Evolutionary conservation across 2,888 invertebrate species (phyloP).

Genomic region (Coecobrya sp.): DNA sequence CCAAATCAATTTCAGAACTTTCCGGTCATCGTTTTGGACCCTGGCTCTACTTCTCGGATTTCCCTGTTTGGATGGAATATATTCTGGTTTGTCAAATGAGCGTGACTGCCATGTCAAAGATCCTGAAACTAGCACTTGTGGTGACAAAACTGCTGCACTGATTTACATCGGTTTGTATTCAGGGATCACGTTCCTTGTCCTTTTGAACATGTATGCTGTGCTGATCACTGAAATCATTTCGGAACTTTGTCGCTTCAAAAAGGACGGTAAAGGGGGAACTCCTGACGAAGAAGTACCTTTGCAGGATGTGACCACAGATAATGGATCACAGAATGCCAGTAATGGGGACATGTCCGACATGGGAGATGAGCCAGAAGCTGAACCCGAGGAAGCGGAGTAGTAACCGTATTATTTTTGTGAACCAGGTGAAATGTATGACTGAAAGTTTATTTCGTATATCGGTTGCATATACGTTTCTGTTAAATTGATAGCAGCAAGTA

Average conservation of each 20-base stretch:
- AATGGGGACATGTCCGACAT: conserved; percentile 44
- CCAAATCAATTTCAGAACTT: conserved; percentile 46
- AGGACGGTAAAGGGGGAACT: conserved; percentile 10
- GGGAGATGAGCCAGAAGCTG: conserved; percentile 18
- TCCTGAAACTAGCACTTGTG: conserved; percentile 45
- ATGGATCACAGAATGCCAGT: background rate
- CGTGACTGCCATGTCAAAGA: conserved; percentile 46
- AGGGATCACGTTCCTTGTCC: conserved; percentile 65
- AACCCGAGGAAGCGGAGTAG: conserved; percentile 48
- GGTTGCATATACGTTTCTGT: background rate
- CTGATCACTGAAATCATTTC: conserved; percentile 73
- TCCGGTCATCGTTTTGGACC: conserved; percentile 51
- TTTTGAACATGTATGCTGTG: conserved; percentile 75
- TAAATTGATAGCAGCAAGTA: no score
- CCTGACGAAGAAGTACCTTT: conserved; percentile 21
- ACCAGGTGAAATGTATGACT: background rate
- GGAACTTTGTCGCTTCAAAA: conserved; percentile 40
- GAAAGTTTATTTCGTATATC: background rate
- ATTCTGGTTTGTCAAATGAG: conserved; percentile 18
- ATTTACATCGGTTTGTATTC: conserved; percentile 61
- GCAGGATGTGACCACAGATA: conserved; percentile 57
- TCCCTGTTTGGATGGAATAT: conserved; percentile 57
- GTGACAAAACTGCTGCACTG: conserved; percentile 47
- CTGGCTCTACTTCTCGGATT: conserved; percentile 63
- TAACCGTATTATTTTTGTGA: background rate